Conservation (phyloP, 2,113 vertebrate species). For the Hippopotamus amphibius region DNA sequence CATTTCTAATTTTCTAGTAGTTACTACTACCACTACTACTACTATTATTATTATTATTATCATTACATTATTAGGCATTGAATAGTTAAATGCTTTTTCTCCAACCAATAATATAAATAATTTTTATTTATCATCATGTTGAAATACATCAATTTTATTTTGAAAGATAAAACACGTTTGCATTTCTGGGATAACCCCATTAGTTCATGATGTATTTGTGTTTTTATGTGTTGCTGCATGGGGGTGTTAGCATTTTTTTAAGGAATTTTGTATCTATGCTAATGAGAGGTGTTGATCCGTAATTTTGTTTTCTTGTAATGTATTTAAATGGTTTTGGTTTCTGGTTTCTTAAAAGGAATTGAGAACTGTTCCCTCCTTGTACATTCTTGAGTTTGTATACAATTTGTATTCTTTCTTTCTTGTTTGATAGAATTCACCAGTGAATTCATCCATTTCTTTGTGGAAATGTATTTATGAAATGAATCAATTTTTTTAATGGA, state of each 20-base stretch:
- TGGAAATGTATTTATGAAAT: not conserved
- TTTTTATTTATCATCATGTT: not conserved
- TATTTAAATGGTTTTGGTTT: not conserved
- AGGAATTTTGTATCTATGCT: not conserved
- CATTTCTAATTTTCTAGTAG: not conserved
- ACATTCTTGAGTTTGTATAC: not conserved
- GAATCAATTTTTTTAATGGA: not conserved
- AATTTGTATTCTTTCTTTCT: not conserved
- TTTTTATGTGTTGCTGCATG: not conserved
- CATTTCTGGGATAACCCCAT: not conserved
- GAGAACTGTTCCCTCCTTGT: not conserved
- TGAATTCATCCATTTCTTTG: not conserved
- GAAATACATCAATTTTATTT: conserved; percentile 38
- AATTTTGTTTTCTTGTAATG: not conserved
- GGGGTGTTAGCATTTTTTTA: not conserved
- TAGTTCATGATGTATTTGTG: not conserved
- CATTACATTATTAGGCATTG: not conserved
- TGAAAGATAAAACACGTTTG: not conserved
- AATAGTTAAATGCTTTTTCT: conserved; percentile 22
- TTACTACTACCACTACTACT: not conserved
- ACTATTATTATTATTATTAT: not conserved
- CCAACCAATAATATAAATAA: not conserved
- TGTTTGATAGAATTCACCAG: not conserved
- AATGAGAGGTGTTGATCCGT: not conserved
- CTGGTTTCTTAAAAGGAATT: not conserved